These are phyloP conservation scores for Drosophila repleta DNA, from an alignment of 1,140 invertebrate species.

Conservation along the genomic window DNA sequence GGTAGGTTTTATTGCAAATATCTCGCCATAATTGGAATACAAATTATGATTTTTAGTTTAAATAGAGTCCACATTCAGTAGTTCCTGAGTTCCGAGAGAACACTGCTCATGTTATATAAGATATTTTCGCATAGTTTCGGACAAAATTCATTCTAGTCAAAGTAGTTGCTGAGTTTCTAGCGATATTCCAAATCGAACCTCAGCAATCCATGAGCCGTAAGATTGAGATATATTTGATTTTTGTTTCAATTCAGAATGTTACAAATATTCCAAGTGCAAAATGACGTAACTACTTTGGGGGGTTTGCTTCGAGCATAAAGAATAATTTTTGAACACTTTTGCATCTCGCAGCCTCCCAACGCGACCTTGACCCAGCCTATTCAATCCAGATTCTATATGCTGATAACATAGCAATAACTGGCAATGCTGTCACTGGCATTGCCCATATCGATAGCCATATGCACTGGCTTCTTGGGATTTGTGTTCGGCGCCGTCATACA, in stretches of 20 bases:
- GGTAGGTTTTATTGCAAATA: background rate
- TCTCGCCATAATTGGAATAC: background rate
- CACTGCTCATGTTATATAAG: background rate
- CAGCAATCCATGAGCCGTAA: too few relatives aligned
- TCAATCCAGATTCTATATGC: background rate
- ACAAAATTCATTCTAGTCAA: too few relatives aligned
- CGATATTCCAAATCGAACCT: too few relatives aligned
- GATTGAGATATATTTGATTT: slow-evolving; percentile 2
- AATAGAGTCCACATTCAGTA: background rate
- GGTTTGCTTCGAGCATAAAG: slow-evolving; percentile 8
- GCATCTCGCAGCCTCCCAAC: background rate
- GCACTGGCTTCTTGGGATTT: slow-evolving; percentile 44
- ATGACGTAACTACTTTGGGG: background rate
- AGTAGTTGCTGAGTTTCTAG: too few relatives aligned
- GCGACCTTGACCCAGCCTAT: background rate
- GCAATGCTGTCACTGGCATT: slow-evolving; percentile 25
- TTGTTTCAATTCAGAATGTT: background rate
- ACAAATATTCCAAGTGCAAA: slow-evolving; percentile 10
- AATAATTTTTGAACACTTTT: slow-evolving; percentile 2
- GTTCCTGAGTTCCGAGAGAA: background rate
- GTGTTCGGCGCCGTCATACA: slow-evolving; percentile 54
- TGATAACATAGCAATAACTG: background rate
- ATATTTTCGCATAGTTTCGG: too few relatives aligned
- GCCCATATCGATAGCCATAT: slow-evolving; percentile 23
- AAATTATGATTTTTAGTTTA: background rate